These are phyloP conservation scores for Microtus oregoni DNA, from an alignment of 2,113 vertebrate species.

Conservation along the genomic window DNA sequence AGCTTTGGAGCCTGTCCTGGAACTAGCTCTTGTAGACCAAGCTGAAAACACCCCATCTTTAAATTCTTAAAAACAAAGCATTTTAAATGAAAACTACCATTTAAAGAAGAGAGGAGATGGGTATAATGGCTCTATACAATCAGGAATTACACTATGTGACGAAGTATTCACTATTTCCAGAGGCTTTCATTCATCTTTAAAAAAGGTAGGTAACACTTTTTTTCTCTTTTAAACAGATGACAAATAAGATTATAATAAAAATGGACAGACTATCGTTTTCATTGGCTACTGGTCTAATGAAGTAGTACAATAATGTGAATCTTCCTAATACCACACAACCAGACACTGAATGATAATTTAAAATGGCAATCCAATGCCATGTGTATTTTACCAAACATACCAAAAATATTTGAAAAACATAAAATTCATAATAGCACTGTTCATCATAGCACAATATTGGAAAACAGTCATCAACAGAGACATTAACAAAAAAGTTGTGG, in stretches of 20 bases:
- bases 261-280: not conserved
- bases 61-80: not conserved
- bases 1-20: too few species aligned
- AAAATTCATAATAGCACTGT: not conserved
- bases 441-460: not conserved
- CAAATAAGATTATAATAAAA: conserved; percentile 17
- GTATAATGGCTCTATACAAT: not conserved
- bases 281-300: not conserved
- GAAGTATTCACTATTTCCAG: not conserved
- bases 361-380: conserved; percentile 4
- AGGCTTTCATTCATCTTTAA: conserved; percentile 30
- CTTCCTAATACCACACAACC: not conserved
- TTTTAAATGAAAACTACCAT: not conserved
- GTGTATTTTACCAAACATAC: conserved; percentile 12
- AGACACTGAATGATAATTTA: not conserved
- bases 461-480: not conserved
- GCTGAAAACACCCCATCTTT: not conserved
- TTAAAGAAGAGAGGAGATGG: not conserved
- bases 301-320: conserved; percentile 29
- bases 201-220: not conserved
- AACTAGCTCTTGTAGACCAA: too few species aligned
- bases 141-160: not conserved
- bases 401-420: not conserved
- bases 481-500: not conserved
- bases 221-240: conserved; percentile 25